Evolutionary conservation across 2,113 vertebrate species (phyloP), one percentile per base, ranked within the genome.

Genomic region (Sebastes fasciatus): DNA sequence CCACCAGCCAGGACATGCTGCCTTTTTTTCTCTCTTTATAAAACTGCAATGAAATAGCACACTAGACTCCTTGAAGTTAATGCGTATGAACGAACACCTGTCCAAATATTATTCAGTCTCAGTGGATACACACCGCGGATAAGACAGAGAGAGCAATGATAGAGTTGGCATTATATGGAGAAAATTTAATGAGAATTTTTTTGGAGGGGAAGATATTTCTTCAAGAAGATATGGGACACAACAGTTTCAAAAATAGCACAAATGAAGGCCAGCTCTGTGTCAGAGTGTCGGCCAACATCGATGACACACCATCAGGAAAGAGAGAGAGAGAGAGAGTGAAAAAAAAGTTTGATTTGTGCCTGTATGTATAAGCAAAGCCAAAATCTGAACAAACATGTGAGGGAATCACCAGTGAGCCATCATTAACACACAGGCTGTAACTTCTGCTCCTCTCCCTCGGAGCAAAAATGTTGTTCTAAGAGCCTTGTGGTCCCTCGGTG

Each of bases 61-160:
- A 64, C 70, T 83, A 76, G 68, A 65, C 58, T 74, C 76, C 91
- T 83, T 82, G 69, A 86, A 86, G 83, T 88, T 54, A 88, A 89
- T 84, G 85, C 89, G 90, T 94, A 92, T 86, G 93, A 90, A 86
- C 83, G 88, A 93, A 90, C 94, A 95, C 94, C 95, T 96, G 95
- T 95, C 94, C 94, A 95, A 95, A 95, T 95, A 95, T 94, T 94
- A 94, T 91, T 71, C 92, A 63, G 89, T 77, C 90, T 88, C 65
- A 83, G 85, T 84, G 89, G 88, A 88, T 82, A 78, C 86, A 86
- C 91, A 82, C 76, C 57, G 61, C 49, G 74, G 74, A 85, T 81
- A 84, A 84, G 87, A 86, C 68, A 12, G 60, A 69, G 80, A 58
- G 79, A 68, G 82, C 80, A 77, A 84, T 68, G 89, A 87, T 52